A percentile compares a stretch with the other conserved stretches of the same genome.
Evolutionary conservation across 2,797 vertebrate genomes (phyloP).

Genomic region (Sphenopsis melanotis): DNA sequence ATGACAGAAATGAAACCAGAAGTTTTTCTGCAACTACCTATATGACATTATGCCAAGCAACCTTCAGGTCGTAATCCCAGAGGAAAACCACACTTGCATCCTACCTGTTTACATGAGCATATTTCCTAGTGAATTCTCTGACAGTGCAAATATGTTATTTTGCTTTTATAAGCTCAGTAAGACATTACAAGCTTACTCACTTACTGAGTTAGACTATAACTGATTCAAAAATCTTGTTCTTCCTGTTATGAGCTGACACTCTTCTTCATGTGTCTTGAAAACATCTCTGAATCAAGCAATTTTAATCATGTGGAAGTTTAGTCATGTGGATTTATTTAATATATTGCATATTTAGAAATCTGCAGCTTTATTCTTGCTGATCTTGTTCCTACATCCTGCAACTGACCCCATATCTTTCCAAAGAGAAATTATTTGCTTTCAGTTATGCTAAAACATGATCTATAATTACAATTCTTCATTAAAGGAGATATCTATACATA

Average conservation of each 20-base stretch:
- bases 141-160: neutral
- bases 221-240: slow-evolving; percentile 17
- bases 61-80: neutral
- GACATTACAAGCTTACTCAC: neutral
- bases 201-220: neutral
- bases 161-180: slow-evolving; percentile 3
- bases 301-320: neutral
- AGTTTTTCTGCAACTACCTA: neutral
- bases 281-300: neutral
- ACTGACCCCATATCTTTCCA: neutral
- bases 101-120: neutral
- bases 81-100: neutral
- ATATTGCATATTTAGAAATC: neutral
- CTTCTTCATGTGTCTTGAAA: neutral
- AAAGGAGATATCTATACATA: neutral
- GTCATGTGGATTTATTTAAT: neutral
- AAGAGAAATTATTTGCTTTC: neutral
- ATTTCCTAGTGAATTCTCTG: neutral
- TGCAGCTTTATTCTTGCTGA: neutral
- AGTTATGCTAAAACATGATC: neutral
- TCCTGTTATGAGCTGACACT: neutral
- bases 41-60: neutral
- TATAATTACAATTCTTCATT: neutral
- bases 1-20: neutral
- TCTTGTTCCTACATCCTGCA: neutral